Base-by-base conservation (phyloP, 2,797 vertebrate genomes). In the Pogonophryne albipinna region DNA sequence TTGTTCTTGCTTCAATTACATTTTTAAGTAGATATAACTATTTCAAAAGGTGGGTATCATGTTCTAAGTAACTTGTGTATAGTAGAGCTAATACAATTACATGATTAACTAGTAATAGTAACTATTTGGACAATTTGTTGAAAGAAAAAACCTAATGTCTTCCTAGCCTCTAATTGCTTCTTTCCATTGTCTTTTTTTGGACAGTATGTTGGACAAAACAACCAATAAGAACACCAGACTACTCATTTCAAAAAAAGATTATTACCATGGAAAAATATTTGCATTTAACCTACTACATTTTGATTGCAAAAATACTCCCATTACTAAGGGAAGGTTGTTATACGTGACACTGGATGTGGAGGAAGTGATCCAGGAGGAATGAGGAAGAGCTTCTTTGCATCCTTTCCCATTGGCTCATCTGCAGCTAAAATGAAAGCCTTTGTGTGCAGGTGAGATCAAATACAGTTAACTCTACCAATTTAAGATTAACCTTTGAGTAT, bases 1-100 rank as follows among this genome's bases (percentile, higher is more conserved):
- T 47, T 62, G 47, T 74, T 77, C 5, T 65, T 68, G 15, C 63
- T 66, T 86, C 65, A 31, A 41, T 55, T 73, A 5, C 20, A 16
- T 38, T 27, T 27, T 27, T 27, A 9, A 38, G 34, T 38, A 38
- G 1, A 38, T 38, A 38, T 38, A 38, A 7, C 8, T 38, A 38
- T 38, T 38, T 38, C 8, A 16, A 19, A 4, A 42, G 20, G 17
- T 38, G 34, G 34, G 34, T 38, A 9, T 38, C 34, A 56, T 2
- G 38, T 49, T 49, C 17, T 49, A 10, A n/a, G 14, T 17, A n/a
- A 9, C 8, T 49, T 0, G 7, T 17, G 7, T 47, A 16, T 15
- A 19, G n/a, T 3, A 44, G 12, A 52, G 19, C 1, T 52, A 11
- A 42, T 41, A 41, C 34, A 41, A 56, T 23, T 56, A 38, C 12